These are phyloP conservation scores for Epicampocera succincta DNA, from an alignment of 2,888 invertebrate species.

Conservation along the genomic window DNA sequence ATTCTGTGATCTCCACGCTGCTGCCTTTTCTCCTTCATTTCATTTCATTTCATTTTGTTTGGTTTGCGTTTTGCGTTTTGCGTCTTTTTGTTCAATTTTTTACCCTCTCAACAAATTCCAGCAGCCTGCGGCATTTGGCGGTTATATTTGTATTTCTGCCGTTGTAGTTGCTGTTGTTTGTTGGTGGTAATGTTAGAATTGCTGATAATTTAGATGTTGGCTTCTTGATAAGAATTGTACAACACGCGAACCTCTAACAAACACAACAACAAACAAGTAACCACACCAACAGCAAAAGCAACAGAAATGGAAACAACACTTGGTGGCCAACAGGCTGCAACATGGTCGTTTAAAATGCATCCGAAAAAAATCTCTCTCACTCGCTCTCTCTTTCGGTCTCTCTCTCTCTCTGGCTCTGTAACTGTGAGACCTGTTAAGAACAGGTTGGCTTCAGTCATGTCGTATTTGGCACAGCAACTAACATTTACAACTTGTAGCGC, in stretches of 20 bases:
- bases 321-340: slow-evolving; percentile 33
- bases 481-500: slow-evolving; percentile 4
- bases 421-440: slow-evolving; percentile 14
- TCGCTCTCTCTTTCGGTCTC: not conserved
- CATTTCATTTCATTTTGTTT: slow-evolving; percentile 34
- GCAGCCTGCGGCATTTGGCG: slow-evolving; percentile 54
- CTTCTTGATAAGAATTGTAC: slow-evolving; percentile 70
- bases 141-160: slow-evolving; percentile 57
- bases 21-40: not conserved
- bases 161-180: slow-evolving; percentile 42
- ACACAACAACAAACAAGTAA: not conserved
- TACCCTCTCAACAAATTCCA: slow-evolving; percentile 69
- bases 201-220: slow-evolving; percentile 73
- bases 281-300: slow-evolving; percentile 20
- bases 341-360: not conserved
- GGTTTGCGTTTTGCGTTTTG: slow-evolving; percentile 44
- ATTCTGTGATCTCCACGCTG: slow-evolving; percentile 24
- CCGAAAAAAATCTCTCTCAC: not conserved
- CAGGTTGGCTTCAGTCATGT: slow-evolving; percentile 48
- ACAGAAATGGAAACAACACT: slow-evolving; percentile 28
- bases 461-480: not conserved
- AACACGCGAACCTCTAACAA: slow-evolving; percentile 56
- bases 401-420: not conserved
- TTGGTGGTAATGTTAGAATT: slow-evolving; percentile 69
- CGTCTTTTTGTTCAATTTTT: slow-evolving; percentile 62